These are phyloP conservation scores for Drosophila prosaltans DNA, from an alignment of 1,140 invertebrate species.

Conservation along the genomic window DNA sequence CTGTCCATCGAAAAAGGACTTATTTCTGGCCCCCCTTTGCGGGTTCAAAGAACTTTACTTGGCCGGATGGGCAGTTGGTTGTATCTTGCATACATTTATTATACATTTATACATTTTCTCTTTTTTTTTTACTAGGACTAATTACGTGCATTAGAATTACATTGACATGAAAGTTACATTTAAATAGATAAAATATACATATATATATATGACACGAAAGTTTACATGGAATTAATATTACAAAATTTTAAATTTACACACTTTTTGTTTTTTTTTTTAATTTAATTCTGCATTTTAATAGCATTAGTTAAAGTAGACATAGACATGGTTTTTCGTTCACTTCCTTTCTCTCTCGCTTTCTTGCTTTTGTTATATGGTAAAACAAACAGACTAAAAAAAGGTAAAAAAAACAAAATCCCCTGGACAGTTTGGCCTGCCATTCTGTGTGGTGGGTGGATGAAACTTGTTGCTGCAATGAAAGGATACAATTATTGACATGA, in stretches of 20 bases:
- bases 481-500: not conserved
- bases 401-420: slow-evolving; percentile 56
- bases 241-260: slow-evolving; percentile 22
- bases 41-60: slow-evolving; percentile 72
- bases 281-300: slow-evolving; percentile 37
- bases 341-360: not conserved
- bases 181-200: slow-evolving; percentile 3
- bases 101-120: slow-evolving; percentile 40
- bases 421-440: slow-evolving; percentile 79
- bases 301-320: slow-evolving; percentile 14
- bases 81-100: slow-evolving; percentile 49
- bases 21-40: not conserved
- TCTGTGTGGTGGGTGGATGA: slow-evolving; percentile 66
- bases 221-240: slow-evolving; percentile 31
- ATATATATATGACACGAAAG: slow-evolving; percentile 55
- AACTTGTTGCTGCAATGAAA: slow-evolving; percentile 58
- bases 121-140: slow-evolving; percentile 50
- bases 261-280: slow-evolving; percentile 4
- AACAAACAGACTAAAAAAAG: slow-evolving; percentile 47
- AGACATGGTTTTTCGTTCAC: not conserved
- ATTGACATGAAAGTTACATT: slow-evolving; percentile 31
- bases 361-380: not conserved
- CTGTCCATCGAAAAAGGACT: slow-evolving; percentile 38
- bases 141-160: slow-evolving; percentile 60
- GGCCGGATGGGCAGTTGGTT: slow-evolving; percentile 1